phyloP scores from a whole-genome alignment of 1,140 invertebrate genomes.

The Heliconius melpomene region DNA sequence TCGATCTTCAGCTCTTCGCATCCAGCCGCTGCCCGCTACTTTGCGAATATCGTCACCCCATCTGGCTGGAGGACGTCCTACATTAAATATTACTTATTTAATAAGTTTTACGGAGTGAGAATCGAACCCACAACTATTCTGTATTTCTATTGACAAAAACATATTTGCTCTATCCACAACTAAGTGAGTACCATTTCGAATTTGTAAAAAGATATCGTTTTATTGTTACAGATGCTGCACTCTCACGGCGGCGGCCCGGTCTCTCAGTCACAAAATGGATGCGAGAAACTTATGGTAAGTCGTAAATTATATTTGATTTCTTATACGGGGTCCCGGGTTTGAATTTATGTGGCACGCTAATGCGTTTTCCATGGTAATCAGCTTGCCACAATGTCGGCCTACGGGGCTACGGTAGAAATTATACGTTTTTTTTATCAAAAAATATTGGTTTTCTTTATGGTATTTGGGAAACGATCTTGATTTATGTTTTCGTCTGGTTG shows the following conservation, averaged over 20 bases:
- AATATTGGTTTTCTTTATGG: conserved; percentile 1
- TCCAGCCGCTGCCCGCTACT: too few species aligned
- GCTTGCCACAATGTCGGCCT: not conserved
- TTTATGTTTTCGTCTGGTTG: not conserved
- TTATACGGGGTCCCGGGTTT: not conserved
- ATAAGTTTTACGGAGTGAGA: too few species aligned
- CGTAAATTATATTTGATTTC: conserved; percentile 27
- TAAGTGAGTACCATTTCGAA: not conserved
- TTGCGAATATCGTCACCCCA: too few species aligned
- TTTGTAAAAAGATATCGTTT: conserved; percentile 9
- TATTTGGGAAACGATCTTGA: not conserved
- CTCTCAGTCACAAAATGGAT: conserved; percentile 48
- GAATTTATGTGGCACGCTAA: conserved; percentile 18
- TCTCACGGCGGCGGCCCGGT: conserved; percentile 24
- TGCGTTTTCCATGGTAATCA: conserved; percentile 19
- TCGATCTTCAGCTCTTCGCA: too few species aligned
- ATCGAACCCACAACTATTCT: too few species aligned
- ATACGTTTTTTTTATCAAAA: not conserved
- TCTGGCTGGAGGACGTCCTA: too few species aligned
- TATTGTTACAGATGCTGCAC: conserved; percentile 47
- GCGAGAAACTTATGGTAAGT: conserved; percentile 52
- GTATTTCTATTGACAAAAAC: not conserved
- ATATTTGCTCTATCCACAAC: not conserved
- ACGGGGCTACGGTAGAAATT: not conserved
- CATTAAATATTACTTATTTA: too few species aligned